Base-by-base conservation (phyloP, 2,797 vertebrate genomes). In the Acanthurus tractus region DNA sequence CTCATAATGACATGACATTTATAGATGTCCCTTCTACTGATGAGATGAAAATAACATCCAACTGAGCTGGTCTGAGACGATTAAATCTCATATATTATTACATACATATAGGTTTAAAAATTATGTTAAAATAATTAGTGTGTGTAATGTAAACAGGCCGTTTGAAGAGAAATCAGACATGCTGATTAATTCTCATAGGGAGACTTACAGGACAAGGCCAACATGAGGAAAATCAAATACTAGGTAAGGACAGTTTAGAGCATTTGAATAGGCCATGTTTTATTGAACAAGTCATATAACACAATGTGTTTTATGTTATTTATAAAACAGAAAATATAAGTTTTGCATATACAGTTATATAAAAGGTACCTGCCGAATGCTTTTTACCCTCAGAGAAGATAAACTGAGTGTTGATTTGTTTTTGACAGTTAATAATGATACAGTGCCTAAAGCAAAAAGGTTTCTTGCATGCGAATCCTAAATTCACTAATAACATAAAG, bases 1-100 rank as follows among this genome's bases (percentile, higher is more conserved):
- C n/a, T 59, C n/a, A 15, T 74, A 42, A 3, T 50, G 49, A n/a
- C n/a, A 2, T 40, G 38, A n/a, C 52, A 69, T 65, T 18, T 52
- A 45, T 40, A 63, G 45, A 48, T 14, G 18, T n/a, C 13, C 12
- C 5, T 10, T 10, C 34, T n/a, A 2, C 44, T 2, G 23, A 17
- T 49, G 18, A 61, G 25, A 0, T 38, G 15, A 52, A 61, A 76
- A 57, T 36, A 64, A 23, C 17, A 36, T 55, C 5, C 3, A 38
- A 55, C 13, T 36, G n/a, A 14, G 15, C 34, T 4, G 6, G 7
- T 4, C 46, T 9, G 14, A 53, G 25, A 36, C 1, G 44, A n/a
- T 36, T 22, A 69, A 1, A 42, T 52, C 38, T 61, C 18, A 15
- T 57, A 42, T 49, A 14, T 65, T 18, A 20, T 14, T 29, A 40